Conservation (phyloP, 1,140 invertebrate genomes). For the Heliconius himera region DNA sequence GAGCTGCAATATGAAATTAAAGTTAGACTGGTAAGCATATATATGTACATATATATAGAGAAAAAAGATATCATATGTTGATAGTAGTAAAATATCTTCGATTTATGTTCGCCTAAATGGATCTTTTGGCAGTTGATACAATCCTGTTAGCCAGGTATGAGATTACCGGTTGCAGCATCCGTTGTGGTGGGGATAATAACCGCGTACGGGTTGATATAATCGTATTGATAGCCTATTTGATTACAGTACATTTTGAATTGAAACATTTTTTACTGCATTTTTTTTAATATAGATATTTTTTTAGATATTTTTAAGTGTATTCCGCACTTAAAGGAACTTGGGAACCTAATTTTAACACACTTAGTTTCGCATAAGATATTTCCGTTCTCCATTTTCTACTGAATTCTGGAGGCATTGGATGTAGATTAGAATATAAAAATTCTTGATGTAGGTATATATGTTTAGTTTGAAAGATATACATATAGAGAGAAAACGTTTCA, state of each 20-base stretch:
- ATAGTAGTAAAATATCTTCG: background rate
- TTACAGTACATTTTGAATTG: background rate
- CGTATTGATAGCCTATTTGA: background rate
- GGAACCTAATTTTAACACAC: too few species aligned
- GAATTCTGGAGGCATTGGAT: too few species aligned
- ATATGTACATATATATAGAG: too few species aligned
- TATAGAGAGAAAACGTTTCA: background rate
- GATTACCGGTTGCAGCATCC: background rate
- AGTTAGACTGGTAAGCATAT: too few species aligned
- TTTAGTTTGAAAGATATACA: too few species aligned
- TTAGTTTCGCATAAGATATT: too few species aligned
- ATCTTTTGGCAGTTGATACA: conserved; percentile 10
- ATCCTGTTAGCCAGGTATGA: conserved; percentile 10
- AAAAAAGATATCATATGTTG: background rate
- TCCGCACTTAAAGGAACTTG: too few species aligned
- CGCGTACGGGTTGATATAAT: background rate
- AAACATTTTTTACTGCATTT: background rate
- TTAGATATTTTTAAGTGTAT: background rate
- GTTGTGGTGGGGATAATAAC: background rate
- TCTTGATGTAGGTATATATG: too few species aligned
- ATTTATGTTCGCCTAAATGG: background rate
- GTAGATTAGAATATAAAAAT: too few species aligned
- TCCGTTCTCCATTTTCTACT: too few species aligned
- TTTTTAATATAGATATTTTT: background rate
- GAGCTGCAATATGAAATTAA: too few species aligned